phyloP scores from a whole-genome alignment of 2,797 vertebrate species.

The Taenioides sp. region DNA sequence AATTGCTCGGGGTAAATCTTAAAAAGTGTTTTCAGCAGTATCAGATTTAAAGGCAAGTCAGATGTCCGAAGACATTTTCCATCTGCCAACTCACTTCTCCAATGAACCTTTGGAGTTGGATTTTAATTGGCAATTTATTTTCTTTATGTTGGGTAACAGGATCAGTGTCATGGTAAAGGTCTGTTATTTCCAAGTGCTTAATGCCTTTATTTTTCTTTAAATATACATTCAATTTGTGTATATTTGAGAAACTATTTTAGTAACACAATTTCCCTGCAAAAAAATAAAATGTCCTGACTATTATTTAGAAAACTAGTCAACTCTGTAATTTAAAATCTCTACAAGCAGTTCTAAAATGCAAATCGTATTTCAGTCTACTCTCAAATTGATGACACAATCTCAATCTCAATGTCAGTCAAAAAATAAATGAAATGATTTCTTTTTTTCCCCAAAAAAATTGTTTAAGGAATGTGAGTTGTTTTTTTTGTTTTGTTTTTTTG shows the following conservation, averaged over 20 bases:
- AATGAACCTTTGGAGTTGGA: slow-evolving; percentile 1
- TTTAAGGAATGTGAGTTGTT: no score
- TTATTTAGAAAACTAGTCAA: background rate
- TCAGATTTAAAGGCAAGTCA: slow-evolving; percentile 41
- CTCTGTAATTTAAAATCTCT: background rate
- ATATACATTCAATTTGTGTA: background rate
- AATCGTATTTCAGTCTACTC: no score
- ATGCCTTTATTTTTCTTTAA: background rate
- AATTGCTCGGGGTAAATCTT: slow-evolving; percentile 55
- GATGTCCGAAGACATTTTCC: slow-evolving; percentile 9
- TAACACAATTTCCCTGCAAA: background rate
- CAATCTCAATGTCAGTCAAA: no score
- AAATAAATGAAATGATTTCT: background rate
- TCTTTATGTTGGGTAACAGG: slow-evolving; percentile 3
- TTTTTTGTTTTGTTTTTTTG: background rate
- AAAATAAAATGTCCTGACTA: background rate
- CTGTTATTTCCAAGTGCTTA: background rate
- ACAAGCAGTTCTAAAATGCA: no score
- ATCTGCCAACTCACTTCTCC: slow-evolving; percentile 18
- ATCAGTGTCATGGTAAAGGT: background rate
- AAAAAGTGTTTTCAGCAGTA: slow-evolving; percentile 32
- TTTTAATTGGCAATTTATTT: slow-evolving; percentile 11
- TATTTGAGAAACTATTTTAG: background rate
- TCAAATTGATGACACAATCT: no score
- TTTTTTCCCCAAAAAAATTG: background rate